Evolutionary conservation across 30 jellyfish, hydroid and myxozoan species (phyloP), one percentile per base, ranked within the genome.

Genomic region (Haliclystus octoradiatus): DNA sequence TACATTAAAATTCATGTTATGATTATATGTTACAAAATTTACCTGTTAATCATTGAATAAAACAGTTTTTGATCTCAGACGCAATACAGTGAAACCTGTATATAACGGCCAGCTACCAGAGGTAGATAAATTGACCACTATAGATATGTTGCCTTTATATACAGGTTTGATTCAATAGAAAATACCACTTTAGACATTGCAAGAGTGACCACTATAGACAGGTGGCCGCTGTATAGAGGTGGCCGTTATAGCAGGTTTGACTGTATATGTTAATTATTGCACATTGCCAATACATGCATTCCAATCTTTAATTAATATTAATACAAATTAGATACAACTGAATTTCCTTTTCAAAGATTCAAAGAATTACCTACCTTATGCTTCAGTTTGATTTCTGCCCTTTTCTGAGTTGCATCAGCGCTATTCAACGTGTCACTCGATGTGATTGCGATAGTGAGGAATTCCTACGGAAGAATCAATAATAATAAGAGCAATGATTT

Each of bases 381-480:
- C 28, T 81, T 82, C 62, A 81, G 68, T 28, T 89, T 81, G 65
- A 89, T 47, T 52, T 76, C 98, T 23, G 95, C 92, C 65, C 82
- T 89, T 70, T 72, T 82, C 66, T 89, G 95, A 27, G 92, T 69
- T 29, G 82, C 71, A 53, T 76, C 94, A 2, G 95, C 71, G 33
- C 85, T 81, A 64, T 83, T 82, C 22, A 82, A 68, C 50, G 88
- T 49, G 28, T 89, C 94, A 3, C 86, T 84, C 26, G 66, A 57
- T 7, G 88, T 89, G 35, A 82, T 74, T n/a, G n/a, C n/a, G n/a
- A n/a, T n/a, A n/a, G n/a, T n/a, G n/a, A n/a, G n/a, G n/a, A n/a
- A n/a, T n/a, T n/a, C n/a, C n/a, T n/a, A n/a, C n/a, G n/a, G n/a
- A n/a, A n/a, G n/a, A n/a, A n/a, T n/a, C n/a, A n/a, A n/a, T n/a